phyloP scores from a whole-genome alignment of 1,140 invertebrate genomes.

The Limonius californicus region DNA sequence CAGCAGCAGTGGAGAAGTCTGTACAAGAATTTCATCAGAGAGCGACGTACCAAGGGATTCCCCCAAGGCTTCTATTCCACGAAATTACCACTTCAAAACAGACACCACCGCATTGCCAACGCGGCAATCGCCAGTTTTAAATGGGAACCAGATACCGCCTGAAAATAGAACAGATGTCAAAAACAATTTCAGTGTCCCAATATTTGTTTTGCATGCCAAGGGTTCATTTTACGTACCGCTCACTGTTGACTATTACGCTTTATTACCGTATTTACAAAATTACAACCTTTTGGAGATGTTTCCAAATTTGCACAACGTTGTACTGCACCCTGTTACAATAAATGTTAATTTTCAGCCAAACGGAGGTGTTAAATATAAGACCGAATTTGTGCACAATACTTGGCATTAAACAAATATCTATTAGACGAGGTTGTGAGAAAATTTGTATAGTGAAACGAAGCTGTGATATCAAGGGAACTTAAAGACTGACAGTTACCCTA shows the following conservation, averaged over 20 bases:
- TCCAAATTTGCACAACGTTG: slow-evolving; percentile 56
- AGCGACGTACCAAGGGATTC: slow-evolving; percentile 22
- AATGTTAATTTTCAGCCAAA: slow-evolving; percentile 71
- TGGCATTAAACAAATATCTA: neutral
- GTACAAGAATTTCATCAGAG: slow-evolving; percentile 37
- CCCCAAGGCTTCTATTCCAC: slow-evolving; percentile 22
- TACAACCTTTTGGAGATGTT: slow-evolving; percentile 55
- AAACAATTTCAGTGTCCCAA: slow-evolving; percentile 59
- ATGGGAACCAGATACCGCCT: slow-evolving; percentile 4
- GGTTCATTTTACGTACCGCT: slow-evolving; percentile 90
- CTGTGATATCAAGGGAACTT: slow-evolving; percentile 10
- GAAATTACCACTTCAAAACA: slow-evolving; percentile 43
- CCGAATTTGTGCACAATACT: neutral
- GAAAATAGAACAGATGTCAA: slow-evolving; percentile 40
- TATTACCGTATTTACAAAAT: slow-evolving; percentile 66
- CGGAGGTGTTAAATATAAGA: slow-evolving; percentile 19
- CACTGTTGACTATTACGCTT: slow-evolving; percentile 73
- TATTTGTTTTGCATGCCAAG: slow-evolving; percentile 77
- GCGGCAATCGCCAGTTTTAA: slow-evolving; percentile 16
- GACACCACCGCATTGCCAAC: slow-evolving; percentile 30
- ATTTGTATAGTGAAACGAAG: neutral
- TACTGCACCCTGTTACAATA: slow-evolving; percentile 87
- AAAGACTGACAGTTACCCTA: slow-evolving; percentile 7
- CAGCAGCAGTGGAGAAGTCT: slow-evolving; percentile 33
- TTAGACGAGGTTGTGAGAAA: too few species aligned